A percentile compares a stretch with the other conserved stretches of the same genome.
These are phyloP conservation scores for Taenioides sp. DNA, from an alignment of 2,797 vertebrate species.

Conservation along the genomic window DNA sequence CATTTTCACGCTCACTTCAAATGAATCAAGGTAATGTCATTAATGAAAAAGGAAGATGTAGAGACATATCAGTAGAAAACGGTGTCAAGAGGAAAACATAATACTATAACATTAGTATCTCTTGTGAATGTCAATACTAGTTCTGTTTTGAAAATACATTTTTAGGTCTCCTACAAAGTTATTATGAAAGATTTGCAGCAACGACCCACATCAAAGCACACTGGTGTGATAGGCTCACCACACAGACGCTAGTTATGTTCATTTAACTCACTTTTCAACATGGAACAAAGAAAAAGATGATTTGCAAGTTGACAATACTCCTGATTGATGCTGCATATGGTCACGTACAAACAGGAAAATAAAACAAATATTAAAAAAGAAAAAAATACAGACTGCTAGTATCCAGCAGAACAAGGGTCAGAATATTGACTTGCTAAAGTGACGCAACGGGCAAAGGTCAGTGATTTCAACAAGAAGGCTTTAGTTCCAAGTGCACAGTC, in stretches of 20 bases:
- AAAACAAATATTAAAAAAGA: too few relatives aligned
- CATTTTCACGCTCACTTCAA: conserved; percentile 61
- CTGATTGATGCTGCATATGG: too few relatives aligned
- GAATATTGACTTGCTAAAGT: conserved; percentile 54
- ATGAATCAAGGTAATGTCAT: conserved; percentile 57
- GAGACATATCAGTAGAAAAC: conserved; percentile 23
- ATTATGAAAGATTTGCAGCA: neutral
- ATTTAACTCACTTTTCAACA: neutral
- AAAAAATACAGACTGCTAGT: conserved; percentile 5
- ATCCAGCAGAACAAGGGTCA: conserved; percentile 59
- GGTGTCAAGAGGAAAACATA: neutral
- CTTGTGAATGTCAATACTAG: neutral
- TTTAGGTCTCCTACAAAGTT: neutral
- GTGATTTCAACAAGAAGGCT: conserved; percentile 29
- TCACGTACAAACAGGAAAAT: too few relatives aligned
- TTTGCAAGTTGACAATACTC: neutral
- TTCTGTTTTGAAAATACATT: neutral
- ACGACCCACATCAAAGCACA: neutral
- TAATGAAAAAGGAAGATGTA: conserved; percentile 30
- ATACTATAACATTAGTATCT: too few relatives aligned
- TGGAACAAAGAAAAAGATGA: neutral
- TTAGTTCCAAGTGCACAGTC: conserved; percentile 9
- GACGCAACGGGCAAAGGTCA: conserved; percentile 65
- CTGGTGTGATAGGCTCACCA: neutral
- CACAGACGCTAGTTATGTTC: neutral